A percentile compares a stretch with the other conserved stretches of the same genome.
Evolutionary conservation across 2,113 vertebrate species (phyloP).

Genomic region (Callipepla squamata): DNA sequence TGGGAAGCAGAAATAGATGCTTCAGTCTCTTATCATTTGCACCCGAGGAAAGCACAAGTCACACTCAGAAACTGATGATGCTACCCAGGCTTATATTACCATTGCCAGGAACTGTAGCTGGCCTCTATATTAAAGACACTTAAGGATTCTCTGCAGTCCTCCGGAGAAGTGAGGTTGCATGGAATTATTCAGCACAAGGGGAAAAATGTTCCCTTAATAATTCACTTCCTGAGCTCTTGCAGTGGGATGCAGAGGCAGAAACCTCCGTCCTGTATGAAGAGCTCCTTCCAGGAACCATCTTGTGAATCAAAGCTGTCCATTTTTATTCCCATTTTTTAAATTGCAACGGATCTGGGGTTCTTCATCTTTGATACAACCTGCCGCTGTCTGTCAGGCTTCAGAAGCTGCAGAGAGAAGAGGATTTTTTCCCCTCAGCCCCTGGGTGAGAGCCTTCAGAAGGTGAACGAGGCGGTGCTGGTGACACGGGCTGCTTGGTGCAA

Average conservation of each 20-base stretch:
- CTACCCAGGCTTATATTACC: neutral
- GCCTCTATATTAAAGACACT: neutral
- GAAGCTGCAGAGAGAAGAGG: neutral
- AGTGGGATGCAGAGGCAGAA: neutral
- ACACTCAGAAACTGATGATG: neutral
- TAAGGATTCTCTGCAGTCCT: neutral
- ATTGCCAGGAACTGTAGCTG: neutral
- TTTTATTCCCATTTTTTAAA: neutral
- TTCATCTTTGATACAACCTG: neutral
- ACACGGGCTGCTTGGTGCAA: neutral
- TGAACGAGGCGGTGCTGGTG: fast-evolving
- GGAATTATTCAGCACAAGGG: neutral
- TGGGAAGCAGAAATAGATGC: neutral
- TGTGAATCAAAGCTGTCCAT: neutral
- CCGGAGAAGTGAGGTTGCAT: neutral
- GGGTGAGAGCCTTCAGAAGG: neutral
- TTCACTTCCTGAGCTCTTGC: neutral
- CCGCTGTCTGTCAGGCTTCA: neutral
- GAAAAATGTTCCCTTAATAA: neutral
- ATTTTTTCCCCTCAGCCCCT: neutral
- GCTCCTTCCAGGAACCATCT: neutral
- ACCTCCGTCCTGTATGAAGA: neutral
- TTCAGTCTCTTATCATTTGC: neutral
- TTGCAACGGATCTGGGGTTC: neutral
- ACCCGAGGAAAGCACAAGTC: neutral